A percentile compares a stretch with the other conserved stretches of the same genome.
Conservation (phyloP, 1,140 invertebrate genomes). For the Neomicropteryx cornuta region DNA sequence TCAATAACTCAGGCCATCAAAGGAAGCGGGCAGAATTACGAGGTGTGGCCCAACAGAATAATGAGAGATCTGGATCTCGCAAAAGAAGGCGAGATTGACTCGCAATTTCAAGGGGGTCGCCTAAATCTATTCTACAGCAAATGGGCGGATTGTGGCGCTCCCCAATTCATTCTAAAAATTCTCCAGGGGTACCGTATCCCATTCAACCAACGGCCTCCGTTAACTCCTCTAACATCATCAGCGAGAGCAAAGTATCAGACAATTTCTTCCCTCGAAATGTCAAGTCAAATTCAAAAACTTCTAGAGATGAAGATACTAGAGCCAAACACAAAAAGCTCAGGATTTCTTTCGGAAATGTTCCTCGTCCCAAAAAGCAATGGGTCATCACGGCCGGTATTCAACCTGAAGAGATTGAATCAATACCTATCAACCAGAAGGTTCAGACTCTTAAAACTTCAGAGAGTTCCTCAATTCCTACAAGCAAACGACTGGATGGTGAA, state of each 20-base stretch:
- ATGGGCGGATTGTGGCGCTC: conserved; percentile 1
- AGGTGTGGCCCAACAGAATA: too few relatives aligned
- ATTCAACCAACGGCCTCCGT: background rate
- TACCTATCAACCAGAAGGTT: conserved; percentile 4
- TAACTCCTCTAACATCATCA: background rate
- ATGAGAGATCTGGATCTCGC: too few relatives aligned
- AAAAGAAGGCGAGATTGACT: background rate
- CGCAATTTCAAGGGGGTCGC: background rate
- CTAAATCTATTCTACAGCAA: background rate
- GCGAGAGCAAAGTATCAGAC: background rate
- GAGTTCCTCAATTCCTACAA: conserved; percentile 8
- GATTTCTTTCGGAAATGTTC: conserved; percentile 9
- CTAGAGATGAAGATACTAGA: conserved; percentile 13
- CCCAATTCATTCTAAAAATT: conserved; percentile 3
- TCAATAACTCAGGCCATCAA: too few relatives aligned
- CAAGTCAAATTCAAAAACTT: conserved; percentile 9
- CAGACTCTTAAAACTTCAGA: conserved; percentile 4
- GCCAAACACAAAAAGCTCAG: conserved; percentile 3
- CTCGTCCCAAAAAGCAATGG: conserved; percentile 9
- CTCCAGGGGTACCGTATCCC: conserved; percentile 5
- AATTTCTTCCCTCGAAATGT: background rate
- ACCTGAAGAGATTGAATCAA: conserved; percentile 14
- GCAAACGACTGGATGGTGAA: conserved; percentile 13
- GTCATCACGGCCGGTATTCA: conserved; percentile 4
- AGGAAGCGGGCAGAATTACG: too few relatives aligned